These are phyloP conservation scores for Cichlasoma orientale DNA, from an alignment of 2,797 vertebrate species.

Conservation along the genomic window DNA sequence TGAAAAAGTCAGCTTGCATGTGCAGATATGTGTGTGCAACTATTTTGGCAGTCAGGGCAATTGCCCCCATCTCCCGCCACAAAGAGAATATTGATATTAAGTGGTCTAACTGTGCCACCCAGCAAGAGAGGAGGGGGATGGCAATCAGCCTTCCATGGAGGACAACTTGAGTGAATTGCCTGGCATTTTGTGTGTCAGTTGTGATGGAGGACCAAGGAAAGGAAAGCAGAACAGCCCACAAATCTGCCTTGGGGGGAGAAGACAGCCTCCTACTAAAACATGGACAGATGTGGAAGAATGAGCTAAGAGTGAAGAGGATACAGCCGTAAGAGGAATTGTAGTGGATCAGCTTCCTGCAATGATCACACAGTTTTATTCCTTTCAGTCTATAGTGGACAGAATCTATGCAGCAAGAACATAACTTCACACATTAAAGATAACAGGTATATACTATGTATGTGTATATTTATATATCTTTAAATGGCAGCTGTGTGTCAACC, in stretches of 20 bases:
- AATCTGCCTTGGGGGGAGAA: conserved; percentile 35
- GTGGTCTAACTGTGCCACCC: conserved; percentile 61
- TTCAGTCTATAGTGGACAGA: background rate
- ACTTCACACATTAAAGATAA: background rate
- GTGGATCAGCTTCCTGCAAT: conserved; percentile 1
- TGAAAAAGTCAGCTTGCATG: conserved; percentile 32
- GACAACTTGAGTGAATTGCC: conserved; percentile 37
- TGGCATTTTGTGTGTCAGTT: conserved; percentile 56
- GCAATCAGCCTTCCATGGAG: conserved; percentile 34
- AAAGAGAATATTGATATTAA: conserved; percentile 77
- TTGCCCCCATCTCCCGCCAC: conserved; percentile 59
- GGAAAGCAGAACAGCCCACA: conserved; percentile 29
- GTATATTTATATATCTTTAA: background rate
- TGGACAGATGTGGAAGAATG: background rate
- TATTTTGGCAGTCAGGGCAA: conserved; percentile 64
- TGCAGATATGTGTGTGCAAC: conserved; percentile 58
- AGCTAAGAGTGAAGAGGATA: background rate
- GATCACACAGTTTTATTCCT: background rate
- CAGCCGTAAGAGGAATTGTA: conserved; percentile 8
- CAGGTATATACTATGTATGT: too few species aligned
- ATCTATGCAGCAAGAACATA: background rate
- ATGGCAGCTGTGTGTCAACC: background rate
- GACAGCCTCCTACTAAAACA: conserved; percentile 7
- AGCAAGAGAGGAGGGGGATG: conserved; percentile 27
- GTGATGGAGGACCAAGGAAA: conserved; percentile 38